Conservation (phyloP, 1,140 invertebrate genomes). For the Leptopilina boulardi region DNA sequence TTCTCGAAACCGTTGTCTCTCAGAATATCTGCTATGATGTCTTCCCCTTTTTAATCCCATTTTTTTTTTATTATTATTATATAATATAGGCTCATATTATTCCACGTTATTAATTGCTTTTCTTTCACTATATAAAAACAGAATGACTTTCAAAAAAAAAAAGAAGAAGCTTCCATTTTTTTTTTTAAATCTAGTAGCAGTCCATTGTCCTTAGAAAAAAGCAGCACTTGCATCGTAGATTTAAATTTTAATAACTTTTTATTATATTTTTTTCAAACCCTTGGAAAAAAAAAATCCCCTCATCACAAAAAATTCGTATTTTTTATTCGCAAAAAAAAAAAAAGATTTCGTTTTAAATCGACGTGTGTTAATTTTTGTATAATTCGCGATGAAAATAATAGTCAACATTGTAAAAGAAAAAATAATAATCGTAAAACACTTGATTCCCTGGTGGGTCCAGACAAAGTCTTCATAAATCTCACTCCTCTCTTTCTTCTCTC, state of each 20-base stretch:
- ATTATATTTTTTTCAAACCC: neutral
- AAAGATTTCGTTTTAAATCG: neutral
- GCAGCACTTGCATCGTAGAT: constrained; percentile 12
- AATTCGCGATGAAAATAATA: constrained; percentile 16
- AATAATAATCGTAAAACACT: constrained; percentile 29
- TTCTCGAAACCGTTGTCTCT: neutral
- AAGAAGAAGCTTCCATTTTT: neutral
- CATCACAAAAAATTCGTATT: neutral
- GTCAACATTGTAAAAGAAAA: neutral
- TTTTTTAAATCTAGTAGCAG: constrained; percentile 17
- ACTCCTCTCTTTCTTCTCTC: neutral
- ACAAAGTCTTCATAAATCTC: constrained; percentile 31
- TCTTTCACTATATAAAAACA: neutral
- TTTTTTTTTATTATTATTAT: constrained; percentile 15
- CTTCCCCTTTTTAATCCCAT: constrained; percentile 1
- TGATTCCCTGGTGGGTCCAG: constrained; percentile 14
- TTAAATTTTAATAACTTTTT: neutral
- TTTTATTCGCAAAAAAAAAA: neutral
- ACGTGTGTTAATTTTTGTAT: neutral
- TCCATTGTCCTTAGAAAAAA: constrained; percentile 11
- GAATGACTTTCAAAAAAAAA: constrained; percentile 1
- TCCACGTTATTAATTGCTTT: constrained; percentile 3
- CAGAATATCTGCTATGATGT: neutral
- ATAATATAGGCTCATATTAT: constrained; percentile 15
- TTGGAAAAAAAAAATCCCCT: neutral